A percentile compares a stretch with the other conserved stretches of the same genome.
Evolutionary conservation across 2,113 vertebrate genomes (phyloP).

Genomic region (Microcebus lehilahytsara): DNA sequence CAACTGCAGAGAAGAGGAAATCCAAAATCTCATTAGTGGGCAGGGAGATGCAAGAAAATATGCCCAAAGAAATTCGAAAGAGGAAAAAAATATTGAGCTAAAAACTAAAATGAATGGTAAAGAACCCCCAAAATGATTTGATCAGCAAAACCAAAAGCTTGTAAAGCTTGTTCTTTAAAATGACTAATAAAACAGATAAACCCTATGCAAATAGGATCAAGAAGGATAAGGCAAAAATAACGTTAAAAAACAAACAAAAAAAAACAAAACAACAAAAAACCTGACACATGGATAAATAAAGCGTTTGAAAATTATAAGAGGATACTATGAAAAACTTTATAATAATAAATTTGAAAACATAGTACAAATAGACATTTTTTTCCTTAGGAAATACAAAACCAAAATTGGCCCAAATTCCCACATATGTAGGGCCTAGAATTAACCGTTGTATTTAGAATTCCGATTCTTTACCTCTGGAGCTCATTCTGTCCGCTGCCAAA

Average conservation of each 20-base stretch:
- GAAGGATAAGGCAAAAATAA: neutral
- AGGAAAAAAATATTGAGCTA: neutral
- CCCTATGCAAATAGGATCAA: neutral
- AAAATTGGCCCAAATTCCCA: neutral
- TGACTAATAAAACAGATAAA: neutral
- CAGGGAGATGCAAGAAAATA: neutral
- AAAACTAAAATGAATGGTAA: neutral
- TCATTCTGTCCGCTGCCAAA: too few species aligned
- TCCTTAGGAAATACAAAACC: neutral
- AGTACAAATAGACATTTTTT: neutral
- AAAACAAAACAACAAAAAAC: neutral
- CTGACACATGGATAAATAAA: neutral
- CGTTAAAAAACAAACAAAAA: neutral
- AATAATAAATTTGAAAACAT: neutral
- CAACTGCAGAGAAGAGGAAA: neutral
- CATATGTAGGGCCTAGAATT: neutral
- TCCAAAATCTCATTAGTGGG: neutral
- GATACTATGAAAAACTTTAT: neutral
- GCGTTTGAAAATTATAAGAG: neutral
- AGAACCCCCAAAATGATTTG: neutral
- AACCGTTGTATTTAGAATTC: accelerated
- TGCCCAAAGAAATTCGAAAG: neutral
- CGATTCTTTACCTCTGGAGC: accelerated
- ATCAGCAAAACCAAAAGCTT: neutral
- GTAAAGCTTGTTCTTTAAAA: neutral